A percentile compares a stretch with the other conserved stretches of the same genome.
Evolutionary conservation across 2,888 invertebrate species (phyloP).

Genomic region (Cephus spinipes): DNA sequence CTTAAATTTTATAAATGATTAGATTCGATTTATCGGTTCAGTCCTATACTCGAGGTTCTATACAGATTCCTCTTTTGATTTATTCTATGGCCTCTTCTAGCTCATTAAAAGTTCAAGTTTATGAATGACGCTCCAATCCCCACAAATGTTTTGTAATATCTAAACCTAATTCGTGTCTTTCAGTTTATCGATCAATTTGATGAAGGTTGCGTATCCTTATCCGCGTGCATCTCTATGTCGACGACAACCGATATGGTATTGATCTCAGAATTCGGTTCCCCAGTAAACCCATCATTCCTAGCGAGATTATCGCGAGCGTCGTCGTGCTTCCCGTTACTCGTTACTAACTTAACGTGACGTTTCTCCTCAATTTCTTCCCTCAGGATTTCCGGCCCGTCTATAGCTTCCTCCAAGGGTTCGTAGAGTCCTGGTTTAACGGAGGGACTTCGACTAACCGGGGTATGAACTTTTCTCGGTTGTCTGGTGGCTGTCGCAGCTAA

Average conservation of each 20-base stretch:
- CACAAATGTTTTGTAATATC: not conserved
- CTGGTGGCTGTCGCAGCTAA: conserved; percentile 15
- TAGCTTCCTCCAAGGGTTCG: conserved; percentile 55
- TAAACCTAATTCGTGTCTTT: not conserved
- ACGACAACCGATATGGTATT: conserved; percentile 46
- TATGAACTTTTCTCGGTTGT: conserved; percentile 28
- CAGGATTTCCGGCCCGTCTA: conserved; percentile 38
- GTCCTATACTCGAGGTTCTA: not conserved
- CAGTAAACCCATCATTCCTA: conserved; percentile 2
- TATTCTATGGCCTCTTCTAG: not conserved
- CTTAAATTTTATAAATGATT: too few species aligned
- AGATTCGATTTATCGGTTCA: not conserved
- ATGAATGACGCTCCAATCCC: not conserved
- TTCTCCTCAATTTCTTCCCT: conserved; percentile 25
- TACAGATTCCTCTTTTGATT: not conserved
- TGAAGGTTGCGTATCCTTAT: conserved; percentile 27
- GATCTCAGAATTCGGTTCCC: conserved; percentile 17
- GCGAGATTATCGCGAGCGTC: conserved; percentile 26
- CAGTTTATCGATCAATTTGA: not conserved
- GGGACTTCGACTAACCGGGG: conserved; percentile 47
- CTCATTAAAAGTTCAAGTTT: not conserved
- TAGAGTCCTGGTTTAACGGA: conserved; percentile 55
- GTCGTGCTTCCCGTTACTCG: conserved; percentile 16
- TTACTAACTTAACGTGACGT: not conserved
- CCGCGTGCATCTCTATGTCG: conserved; percentile 54